Evolutionary conservation across 2,797 vertebrate genomes (phyloP), one percentile per base, ranked within the genome.

Genomic region (Oryzias sinensis): DNA sequence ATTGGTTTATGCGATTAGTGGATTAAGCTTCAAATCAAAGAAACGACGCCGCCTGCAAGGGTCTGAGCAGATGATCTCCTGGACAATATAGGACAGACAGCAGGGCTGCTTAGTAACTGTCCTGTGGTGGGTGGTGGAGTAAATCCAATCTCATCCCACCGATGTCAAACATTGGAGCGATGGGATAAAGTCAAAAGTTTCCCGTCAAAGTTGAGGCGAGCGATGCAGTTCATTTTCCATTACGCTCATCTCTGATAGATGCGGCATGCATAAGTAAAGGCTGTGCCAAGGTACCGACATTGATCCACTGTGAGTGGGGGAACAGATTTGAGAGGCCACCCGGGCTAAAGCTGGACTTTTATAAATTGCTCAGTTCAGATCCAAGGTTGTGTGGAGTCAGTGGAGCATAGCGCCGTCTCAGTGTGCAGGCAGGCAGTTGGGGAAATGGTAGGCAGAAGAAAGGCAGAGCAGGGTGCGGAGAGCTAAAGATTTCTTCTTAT

Each of bases 281-380:
- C 81, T 86, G 62, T 6, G 56, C 83, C 62, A 77, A 57, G 77
- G 80, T 89, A 90, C 87, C 88, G 88, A 87, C 89, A 89, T 90
- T 86, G 89, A 93, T 91, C 86, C 16, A 14, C 46, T 2, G 59
- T 56, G 65, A 83, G 76, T 73, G 57, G 43, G 60, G 68, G 56
- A 64, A 62, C 52, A 46, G 69, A 52, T 74, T 58, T 63, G 63
- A 61, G 68, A 65, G 68, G 70, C 79, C 68, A 66, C 51, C 45
- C 5, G 22, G 65, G 62, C 82, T 54, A 20, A 68, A 52, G 63
- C 59, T 59, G 77, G 80, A 82, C 84, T 75, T 41, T 68, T 72
- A 75, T 83, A 88, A 89, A 91, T 89, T 81, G 79, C 80, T 84
- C 65, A 52, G 77, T 71, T 83, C 62, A 66, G 73, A 77, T 83